A percentile compares a stretch with the other conserved stretches of the same genome.
These are phyloP conservation scores for Acleris cristana DNA, from an alignment of 2,888 invertebrate genomes.

Conservation along the genomic window DNA sequence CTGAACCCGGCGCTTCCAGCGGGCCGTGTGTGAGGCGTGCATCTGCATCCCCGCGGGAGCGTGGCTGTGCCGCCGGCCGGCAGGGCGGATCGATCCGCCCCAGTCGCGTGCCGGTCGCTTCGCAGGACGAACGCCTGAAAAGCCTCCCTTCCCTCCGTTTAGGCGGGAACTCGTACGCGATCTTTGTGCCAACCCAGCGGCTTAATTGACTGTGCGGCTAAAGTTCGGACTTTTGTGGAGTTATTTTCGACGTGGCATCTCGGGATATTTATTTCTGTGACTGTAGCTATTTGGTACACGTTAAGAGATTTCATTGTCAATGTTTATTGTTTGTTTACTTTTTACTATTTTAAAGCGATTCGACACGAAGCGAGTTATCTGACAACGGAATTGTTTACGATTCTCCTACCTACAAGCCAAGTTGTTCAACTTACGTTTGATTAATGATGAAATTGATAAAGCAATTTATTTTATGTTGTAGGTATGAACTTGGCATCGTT, in stretches of 20 bases:
- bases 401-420: no score
- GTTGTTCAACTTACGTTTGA: no score
- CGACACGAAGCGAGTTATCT: no score
- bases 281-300: background rate
- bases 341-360: no score
- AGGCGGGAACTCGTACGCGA: constrained; percentile 69
- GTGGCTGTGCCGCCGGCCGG: constrained; percentile 46
- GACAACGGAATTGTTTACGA: no score
- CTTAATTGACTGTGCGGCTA: constrained; percentile 19
- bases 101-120: constrained; percentile 72
- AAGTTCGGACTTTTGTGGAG: constrained; percentile 18
- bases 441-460: no score
- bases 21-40: constrained; percentile 52
- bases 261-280: background rate
- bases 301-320: constrained; percentile 26
- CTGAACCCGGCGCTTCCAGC: constrained; percentile 51
- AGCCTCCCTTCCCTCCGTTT: constrained; percentile 66
- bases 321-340: constrained; percentile 2
- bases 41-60: constrained; percentile 81
- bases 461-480: no score
- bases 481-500: no score
- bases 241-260: background rate
- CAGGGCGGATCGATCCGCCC: constrained; percentile 73
- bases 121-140: constrained; percentile 55
- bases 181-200: constrained; percentile 22